Percentiles rank a stretch among this genome's conserved stretches.
phyloP scores from a whole-genome alignment of 2,797 vertebrate genomes.

The Mareca penelope region DNA sequence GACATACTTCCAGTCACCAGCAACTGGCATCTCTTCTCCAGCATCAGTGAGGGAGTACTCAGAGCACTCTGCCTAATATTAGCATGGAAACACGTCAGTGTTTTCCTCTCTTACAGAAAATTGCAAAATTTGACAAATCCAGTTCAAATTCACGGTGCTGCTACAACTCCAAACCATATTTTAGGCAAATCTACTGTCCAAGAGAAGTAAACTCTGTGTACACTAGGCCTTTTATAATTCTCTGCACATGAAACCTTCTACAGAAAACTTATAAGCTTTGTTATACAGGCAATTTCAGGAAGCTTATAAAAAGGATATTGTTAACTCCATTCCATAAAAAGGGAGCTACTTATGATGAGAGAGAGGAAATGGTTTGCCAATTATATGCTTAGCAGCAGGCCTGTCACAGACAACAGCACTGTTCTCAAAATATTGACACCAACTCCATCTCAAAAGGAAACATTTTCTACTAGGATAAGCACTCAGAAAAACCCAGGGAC shows the following conservation, averaged over 20 bases:
- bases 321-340: not conserved
- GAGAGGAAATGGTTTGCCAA: not conserved
- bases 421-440: not conserved
- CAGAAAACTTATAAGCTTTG: not conserved
- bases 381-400: not conserved
- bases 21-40: rapidly evolving
- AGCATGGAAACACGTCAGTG: not conserved
- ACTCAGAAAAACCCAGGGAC: not conserved
- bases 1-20: not conserved
- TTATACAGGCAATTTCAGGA: not conserved
- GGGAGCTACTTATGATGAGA: not conserved
- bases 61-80: not conserved
- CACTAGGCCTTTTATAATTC: not conserved
- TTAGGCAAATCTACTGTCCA: not conserved
- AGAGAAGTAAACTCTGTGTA: not conserved
- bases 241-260: not conserved
- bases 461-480: not conserved
- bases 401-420: not conserved
- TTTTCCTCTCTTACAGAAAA: not conserved
- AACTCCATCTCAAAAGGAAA: not conserved
- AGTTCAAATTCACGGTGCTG: not conserved
- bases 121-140: not conserved
- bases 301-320: not conserved
- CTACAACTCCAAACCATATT: not conserved
- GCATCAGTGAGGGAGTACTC: not conserved